Percentiles rank a stretch among this genome's conserved stretches.
Conservation (phyloP, 2,888 invertebrate species). For the Andrena minutula region DNA sequence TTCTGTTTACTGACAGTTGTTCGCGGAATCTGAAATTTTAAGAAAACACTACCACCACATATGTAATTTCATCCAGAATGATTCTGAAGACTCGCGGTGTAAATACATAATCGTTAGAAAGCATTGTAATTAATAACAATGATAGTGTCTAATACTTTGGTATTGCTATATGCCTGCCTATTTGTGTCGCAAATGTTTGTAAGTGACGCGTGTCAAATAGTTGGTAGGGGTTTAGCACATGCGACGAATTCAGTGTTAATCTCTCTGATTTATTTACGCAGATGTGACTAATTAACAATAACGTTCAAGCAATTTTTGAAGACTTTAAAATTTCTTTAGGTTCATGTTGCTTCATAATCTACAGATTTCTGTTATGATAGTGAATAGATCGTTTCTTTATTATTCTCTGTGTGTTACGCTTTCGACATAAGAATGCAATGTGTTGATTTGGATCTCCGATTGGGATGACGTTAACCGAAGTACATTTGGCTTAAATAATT, state of each 20-base stretch:
- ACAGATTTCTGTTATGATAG: background rate
- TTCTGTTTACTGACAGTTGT: background rate
- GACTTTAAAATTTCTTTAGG: no score
- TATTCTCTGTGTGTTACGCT: background rate
- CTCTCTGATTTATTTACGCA: no score
- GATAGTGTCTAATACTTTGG: no score
- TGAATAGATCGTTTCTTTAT: background rate
- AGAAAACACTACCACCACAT: background rate
- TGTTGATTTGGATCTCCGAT: slow-evolving; percentile 28
- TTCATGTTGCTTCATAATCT: background rate
- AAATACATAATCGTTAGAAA: background rate
- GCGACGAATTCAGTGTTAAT: no score
- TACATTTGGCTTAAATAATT: slow-evolving; percentile 8
- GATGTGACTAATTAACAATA: no score
- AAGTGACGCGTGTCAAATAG: no score
- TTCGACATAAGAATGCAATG: background rate
- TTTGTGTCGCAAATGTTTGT: no score
- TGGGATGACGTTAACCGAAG: slow-evolving; percentile 3
- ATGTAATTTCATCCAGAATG: background rate
- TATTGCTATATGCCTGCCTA: background rate
- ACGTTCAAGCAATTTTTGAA: no score
- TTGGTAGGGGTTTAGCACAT: no score
- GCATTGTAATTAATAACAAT: background rate
- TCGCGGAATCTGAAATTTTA: background rate
- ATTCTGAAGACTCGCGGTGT: background rate